Base-by-base conservation (phyloP, 2,113 vertebrate genomes). In the Sisor rabdophorus region DNA sequence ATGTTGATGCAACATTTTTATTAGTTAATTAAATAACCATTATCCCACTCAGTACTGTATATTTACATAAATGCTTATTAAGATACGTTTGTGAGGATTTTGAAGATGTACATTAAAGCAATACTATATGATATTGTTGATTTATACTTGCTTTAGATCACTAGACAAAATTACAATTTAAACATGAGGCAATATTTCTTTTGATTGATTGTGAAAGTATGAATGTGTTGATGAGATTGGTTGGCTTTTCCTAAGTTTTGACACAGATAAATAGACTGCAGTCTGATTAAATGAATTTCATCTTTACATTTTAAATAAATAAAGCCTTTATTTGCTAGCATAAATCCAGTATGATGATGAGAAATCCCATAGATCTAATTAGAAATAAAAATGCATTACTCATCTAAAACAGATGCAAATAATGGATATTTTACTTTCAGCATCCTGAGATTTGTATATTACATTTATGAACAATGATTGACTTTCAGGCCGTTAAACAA, bases 211-310 rank as follows among this genome's bases (percentile, higher is more conserved):
- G 28, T 4, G n/a, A 19, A 47, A 44, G 5, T 32, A 54, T 75
- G 28, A 36, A 17, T 4, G 28, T 20, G 24, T 54, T 61, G 19
- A 2, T 30, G 28, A 17, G 17, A 64, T 24, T 36, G 13, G 9
- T 75, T 75, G 73, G 30, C 9, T 54, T 74, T 40, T 7, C n/a
- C 54, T 53, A 50, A 52, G 19, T 64, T 75, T 64, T 75, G 20
- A 40, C 32, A 63, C 47, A 16, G 59, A 75, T 40, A 26, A 75
- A 54, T 22, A 15, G 44, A 71, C 19, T 11, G 22, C 32, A 40
- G 50, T 75, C 24, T 54, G 60, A 53, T 13, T 36, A 50, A 53
- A 50, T 64, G 53, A 48, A 48, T 11, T 75, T 22, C 4, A 54
- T 11, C 28, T 32, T 44, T 44, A 44, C 40, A 44, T 6, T 44